Base-by-base conservation (phyloP, 1,140 invertebrate species). In the Bacillus rossius region DNA sequence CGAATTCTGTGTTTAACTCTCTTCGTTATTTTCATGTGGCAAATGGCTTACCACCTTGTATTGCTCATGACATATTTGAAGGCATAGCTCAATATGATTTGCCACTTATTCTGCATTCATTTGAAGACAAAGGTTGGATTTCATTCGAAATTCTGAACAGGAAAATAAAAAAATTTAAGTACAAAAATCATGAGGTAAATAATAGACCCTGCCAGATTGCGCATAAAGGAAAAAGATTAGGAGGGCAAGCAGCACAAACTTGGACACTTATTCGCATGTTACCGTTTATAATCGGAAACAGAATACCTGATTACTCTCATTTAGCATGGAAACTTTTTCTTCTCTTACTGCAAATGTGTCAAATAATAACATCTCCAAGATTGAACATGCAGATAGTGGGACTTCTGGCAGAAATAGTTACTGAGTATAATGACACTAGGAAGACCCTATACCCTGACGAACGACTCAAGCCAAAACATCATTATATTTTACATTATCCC, bases 11-110 rank as follows among this genome's bases (percentile, higher is more conserved):
- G 3, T 57, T 57, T 20, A 57, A 57, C 25, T n/a, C 16, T 3
- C 16, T 57, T n/a, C 14, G 23, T 17, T n/a, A 54, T 23, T 57
- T 22, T 57, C 55, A 57, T 23, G 55, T 57, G 8, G 26, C 19
- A 42, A 34, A 54, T 48, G 55, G 55, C 14, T 47, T 57, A 17
- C 55, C 55, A 17, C 55, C 55, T 23, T 57, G 55, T 54, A 19
- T 57, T 22, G 55, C n/a, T 4, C 55, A 57, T 54, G 55, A 57
- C 19, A 5, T 57, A 5, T 57, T 57, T 57, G 55, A 57, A 41
- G 55, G 43, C 16, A 54, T 57, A 16, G 19, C 17, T 7, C 17
- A 19, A 23, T 57, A 54, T 57, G 55, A 57, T 54, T 25, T 57
- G 16, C 5, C 7, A n/a, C 17, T 57, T 54, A 23, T 55, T 19